Base-by-base conservation (phyloP, 2,888 invertebrate genomes). In the Steinernema hermaphroditum region DNA sequence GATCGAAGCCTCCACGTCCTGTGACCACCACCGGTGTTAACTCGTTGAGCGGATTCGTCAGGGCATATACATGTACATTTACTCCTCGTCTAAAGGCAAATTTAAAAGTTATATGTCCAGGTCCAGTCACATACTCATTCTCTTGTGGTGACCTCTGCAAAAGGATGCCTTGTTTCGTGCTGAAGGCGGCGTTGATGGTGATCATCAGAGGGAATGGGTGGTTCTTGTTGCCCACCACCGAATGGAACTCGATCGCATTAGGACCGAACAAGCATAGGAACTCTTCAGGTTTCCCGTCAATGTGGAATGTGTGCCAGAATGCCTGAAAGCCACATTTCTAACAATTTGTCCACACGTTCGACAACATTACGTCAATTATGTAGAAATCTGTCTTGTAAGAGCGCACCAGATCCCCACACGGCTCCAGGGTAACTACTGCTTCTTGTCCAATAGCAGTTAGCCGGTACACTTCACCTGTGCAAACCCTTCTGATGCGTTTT, bases 31-130 rank as follows among this genome's bases (percentile, higher is more conserved):
- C 62, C 16, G 62, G 62, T 1, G 62, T 62, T 32, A 62, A 32
- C 32, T 62, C 54, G 68, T 32, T 68, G 24, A 71, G 37, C 1
- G 71, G 62, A 68, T 71, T 69, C 41, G 71, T 57, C 19, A 54
- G 34, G 8, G 57, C 57, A 27, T 71, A 32, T 19, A 46, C 70
- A 32, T 50, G 50, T 4, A 50, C 50, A 2, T 19, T 24, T 22
- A 24, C 24, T 50, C 50, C 50, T 19, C 22, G 24, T 2, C 50
- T 50, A 24, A 50, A 50, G 24, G 2, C 1, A 50, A 24, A 50
- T 4, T 19, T 4, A n/a, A 16, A 46, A 9, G n/a, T 6, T 16
- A 46, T 46, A 19, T 6, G 6, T 4, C 37, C 37, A 62, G 1
- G 62, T 54, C 54, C 12, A 62, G 32, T 46, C 46, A 8, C 62